Conservation (phyloP, 2,797 vertebrate species). For the Pipistrellus kuhlii region DNA sequence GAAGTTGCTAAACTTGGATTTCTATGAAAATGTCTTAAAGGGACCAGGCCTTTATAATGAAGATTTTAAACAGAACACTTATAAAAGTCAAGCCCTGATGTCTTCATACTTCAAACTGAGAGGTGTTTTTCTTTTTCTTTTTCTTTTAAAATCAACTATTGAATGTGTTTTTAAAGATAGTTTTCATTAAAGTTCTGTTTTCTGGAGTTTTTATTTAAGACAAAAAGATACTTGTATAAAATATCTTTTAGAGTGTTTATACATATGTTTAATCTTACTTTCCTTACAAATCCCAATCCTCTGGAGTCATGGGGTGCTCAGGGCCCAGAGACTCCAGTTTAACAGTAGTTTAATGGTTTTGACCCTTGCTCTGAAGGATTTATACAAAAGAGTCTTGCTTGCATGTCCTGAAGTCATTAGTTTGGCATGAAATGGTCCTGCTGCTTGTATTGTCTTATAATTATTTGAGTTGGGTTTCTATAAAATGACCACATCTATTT, state of each 20-base stretch:
- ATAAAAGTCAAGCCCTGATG: background rate
- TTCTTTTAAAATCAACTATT: conserved; percentile 44
- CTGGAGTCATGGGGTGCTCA: conserved; percentile 18
- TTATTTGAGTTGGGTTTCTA: conserved; percentile 47
- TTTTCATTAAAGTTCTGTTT: conserved; percentile 48
- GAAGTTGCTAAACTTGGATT: background rate
- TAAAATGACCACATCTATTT: conserved; percentile 33
- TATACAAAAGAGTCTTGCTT: conserved; percentile 13
- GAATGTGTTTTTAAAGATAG: background rate
- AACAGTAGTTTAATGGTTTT: conserved; percentile 64
- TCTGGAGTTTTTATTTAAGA: conserved; percentile 55
- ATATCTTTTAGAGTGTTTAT: conserved; percentile 55
- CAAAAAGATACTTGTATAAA: conserved; percentile 66
- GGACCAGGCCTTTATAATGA: background rate
- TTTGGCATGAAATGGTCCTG: conserved; percentile 39
- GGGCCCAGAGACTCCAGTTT: conserved; percentile 2
- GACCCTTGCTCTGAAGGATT: conserved; percentile 47
- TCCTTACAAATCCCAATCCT: conserved; percentile 60
- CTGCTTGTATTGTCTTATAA: conserved; percentile 47
- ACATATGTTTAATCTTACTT: conserved; percentile 48
- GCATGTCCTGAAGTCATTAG: conserved; percentile 56
- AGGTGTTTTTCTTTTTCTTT: conserved; percentile 28
- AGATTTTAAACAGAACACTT: background rate
- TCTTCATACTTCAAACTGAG: conserved; percentile 11
- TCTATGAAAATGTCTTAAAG: conserved; percentile 28